A percentile compares a stretch with the other conserved stretches of the same genome.
These are phyloP conservation scores for Sicus ferrugineus DNA, from an alignment of 2,888 invertebrate genomes.

Conservation along the genomic window DNA sequence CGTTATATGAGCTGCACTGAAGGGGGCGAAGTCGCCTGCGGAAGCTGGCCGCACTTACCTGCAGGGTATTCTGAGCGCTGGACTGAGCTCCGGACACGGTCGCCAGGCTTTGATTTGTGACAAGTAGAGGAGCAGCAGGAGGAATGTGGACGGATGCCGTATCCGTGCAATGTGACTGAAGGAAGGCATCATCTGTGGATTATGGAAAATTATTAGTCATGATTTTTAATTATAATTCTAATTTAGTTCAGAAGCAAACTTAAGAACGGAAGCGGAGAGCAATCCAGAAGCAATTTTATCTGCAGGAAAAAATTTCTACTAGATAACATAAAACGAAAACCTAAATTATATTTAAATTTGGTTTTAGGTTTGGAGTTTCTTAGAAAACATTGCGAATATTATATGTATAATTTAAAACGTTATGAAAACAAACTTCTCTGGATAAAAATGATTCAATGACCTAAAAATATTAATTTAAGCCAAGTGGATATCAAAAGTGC, in stretches of 20 bases:
- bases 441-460: too few relatives aligned
- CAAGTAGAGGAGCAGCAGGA: constrained; percentile 54
- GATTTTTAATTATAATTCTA: background rate
- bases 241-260: background rate
- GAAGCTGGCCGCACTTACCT: constrained; percentile 60
- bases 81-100: constrained; percentile 80
- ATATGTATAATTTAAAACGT: too few relatives aligned
- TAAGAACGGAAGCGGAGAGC: background rate
- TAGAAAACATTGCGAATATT: too few relatives aligned
- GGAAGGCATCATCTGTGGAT: constrained; percentile 42
- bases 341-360: too few relatives aligned
- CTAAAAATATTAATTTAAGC: too few relatives aligned
- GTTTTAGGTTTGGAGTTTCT: too few relatives aligned
- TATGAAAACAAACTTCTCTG: too few relatives aligned
- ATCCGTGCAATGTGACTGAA: constrained; percentile 44
- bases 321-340: too few relatives aligned
- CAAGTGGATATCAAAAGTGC: too few relatives aligned
- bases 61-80: constrained; percentile 80
- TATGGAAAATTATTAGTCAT: background rate
- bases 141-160: constrained; percentile 46
- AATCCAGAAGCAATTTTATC: too few relatives aligned
- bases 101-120: constrained; percentile 67
- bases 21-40: background rate
- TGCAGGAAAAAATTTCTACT: too few relatives aligned
- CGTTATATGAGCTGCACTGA: background rate